These are phyloP conservation scores for Prolemur simus DNA, from an alignment of 2,113 vertebrate species.

Conservation along the genomic window DNA sequence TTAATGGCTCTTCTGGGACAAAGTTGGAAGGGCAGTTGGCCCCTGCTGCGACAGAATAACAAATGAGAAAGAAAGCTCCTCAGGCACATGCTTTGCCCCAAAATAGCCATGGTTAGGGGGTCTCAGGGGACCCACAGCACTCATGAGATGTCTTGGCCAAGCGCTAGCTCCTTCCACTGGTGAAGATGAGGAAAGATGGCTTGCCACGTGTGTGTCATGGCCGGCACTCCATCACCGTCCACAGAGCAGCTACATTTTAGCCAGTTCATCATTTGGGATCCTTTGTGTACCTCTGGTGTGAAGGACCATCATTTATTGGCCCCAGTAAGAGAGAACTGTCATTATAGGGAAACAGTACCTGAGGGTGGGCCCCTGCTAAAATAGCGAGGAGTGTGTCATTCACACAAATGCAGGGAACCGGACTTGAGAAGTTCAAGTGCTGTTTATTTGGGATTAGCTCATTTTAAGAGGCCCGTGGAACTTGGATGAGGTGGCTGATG, in stretches of 20 bases:
- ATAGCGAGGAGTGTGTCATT: neutral
- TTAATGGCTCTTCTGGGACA: conserved; percentile 27
- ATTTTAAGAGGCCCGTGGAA: neutral
- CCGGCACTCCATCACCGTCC: neutral
- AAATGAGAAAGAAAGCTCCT: conserved; percentile 6
- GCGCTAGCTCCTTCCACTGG: neutral
- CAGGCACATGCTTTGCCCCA: neutral
- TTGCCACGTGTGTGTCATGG: neutral
- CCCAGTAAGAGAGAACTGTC: neutral
- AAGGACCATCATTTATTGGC: neutral
- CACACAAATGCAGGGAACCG: neutral
- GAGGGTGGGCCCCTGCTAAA: neutral
- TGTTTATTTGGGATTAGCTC: conserved; percentile 43
- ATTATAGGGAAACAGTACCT: neutral
- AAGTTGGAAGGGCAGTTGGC: neutral
- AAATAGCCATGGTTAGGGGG: neutral
- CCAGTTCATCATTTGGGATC: neutral
- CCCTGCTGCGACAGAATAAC: neutral
- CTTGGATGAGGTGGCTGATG: neutral
- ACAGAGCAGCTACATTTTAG: neutral
- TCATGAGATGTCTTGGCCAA: neutral
- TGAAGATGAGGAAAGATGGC: neutral
- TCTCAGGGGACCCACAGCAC: neutral
- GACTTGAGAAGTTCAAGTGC: conserved; percentile 41
- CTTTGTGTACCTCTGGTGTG: neutral